Evolutionary conservation across 1,140 invertebrate species (phyloP), one percentile per base, ranked within the genome.

Genomic region (Philotrypesis tridentata): DNA sequence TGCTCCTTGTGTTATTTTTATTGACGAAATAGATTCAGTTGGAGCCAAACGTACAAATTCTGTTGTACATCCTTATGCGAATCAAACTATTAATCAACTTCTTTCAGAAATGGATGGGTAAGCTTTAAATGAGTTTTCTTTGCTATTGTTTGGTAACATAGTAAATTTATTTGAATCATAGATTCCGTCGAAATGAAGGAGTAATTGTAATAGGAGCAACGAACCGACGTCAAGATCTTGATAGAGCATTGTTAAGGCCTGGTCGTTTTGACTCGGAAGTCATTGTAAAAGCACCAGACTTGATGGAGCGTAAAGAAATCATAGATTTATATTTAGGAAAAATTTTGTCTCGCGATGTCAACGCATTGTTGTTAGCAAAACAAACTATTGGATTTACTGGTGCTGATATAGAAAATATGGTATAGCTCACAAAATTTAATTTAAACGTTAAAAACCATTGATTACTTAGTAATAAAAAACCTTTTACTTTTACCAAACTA

Each of bases 1-100:
- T 67, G 96, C 98, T n/a, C 99, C 99, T 0, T 99, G 98, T 92
- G 98, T 99, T 0, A 96, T 99, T 82, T 99, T 99, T 89, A 99
- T 99, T 84, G 99, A 99, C 91, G 99, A 99, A 93, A 99, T 99
- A 77, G 99, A 99, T 93, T 98, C 98, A 0, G 98, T 99, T 60
- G 99, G 98, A 27, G 96, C 97, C 17, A 99, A 98, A 89, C 93
- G 99, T 83, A 99, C 98, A 6, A 99, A 97, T 90, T 99, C 98
- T 31, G 95, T 97, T 65, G 93, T 99, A 27, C 98, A 99, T 94
- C 98, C 98, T 0, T 99, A 99, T 90, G 98, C 98, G 14, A 99
- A 99, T 93, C 97, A 99, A 93, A 99, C 99, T 0, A 99, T 99
- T 65, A 99, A 99, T 93, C 99, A 99, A 88, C 93, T 99, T 31